phyloP scores from a whole-genome alignment of 92 coral and sea anemone genomes.

The Palythoa heliodiscus region DNA sequence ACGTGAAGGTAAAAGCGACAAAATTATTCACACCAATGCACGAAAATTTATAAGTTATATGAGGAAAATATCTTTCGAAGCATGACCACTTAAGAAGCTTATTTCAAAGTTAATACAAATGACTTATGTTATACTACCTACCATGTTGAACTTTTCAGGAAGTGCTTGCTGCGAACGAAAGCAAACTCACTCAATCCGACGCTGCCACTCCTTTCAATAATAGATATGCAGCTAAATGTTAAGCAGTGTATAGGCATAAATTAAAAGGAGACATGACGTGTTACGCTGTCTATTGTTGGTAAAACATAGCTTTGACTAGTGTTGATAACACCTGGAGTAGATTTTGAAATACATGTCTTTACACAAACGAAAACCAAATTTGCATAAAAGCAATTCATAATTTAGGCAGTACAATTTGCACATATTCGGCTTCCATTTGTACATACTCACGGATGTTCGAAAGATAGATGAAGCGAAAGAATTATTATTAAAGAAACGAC shows the following conservation, averaged over 20 bases:
- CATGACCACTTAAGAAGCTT: neutral
- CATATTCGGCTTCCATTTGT: neutral
- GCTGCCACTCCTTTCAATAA: slow-evolving; percentile 22
- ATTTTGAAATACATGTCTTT: slow-evolving; percentile 6
- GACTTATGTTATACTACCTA: neutral
- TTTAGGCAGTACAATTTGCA: neutral
- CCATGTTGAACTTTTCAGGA: neutral
- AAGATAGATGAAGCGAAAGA: neutral
- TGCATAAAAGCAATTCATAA: neutral
- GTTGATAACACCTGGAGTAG: slow-evolving; percentile 38
- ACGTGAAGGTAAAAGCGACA: too few species aligned
- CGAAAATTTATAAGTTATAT: neutral
- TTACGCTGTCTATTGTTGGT: slow-evolving; percentile 2
- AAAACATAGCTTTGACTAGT: neutral
- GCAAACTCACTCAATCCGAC: neutral
- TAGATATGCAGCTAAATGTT: neutral
- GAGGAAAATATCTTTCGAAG: neutral
- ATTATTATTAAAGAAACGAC: neutral
- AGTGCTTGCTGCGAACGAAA: neutral
- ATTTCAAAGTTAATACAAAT: neutral
- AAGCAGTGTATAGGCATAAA: neutral
- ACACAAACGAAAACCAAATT: neutral
- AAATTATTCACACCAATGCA: neutral
- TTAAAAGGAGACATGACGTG: slow-evolving; percentile 31
- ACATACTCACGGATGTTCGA: neutral